A percentile compares a stretch with the other conserved stretches of the same genome.
These are phyloP conservation scores for Rynchops niger DNA, from an alignment of 2,113 vertebrate genomes.

Conservation along the genomic window DNA sequence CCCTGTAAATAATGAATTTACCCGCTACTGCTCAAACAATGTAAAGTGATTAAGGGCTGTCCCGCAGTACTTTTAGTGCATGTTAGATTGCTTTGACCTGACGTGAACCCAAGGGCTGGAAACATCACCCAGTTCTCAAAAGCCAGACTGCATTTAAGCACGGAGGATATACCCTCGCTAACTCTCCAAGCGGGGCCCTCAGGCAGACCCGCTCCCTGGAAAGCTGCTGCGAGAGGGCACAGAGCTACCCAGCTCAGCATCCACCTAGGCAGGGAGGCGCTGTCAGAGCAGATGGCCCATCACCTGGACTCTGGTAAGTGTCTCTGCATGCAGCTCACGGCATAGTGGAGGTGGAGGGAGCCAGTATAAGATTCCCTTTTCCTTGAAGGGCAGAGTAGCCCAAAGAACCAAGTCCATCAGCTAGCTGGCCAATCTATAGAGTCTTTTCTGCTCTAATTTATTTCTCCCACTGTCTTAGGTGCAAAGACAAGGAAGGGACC, in stretches of 20 bases:
- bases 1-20: conserved; percentile 22
- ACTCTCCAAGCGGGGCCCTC: background rate
- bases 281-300: background rate
- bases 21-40: background rate
- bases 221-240: background rate
- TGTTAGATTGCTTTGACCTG: conserved; percentile 57
- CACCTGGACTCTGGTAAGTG: background rate
- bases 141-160: conserved; percentile 3
- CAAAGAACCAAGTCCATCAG: background rate
- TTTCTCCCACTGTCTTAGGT: background rate
- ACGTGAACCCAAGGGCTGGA: conserved; percentile 6
- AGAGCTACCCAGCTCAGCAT: background rate
- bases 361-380: background rate
- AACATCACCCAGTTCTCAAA: conserved; percentile 20
- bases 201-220: background rate
- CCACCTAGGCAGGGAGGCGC: background rate
- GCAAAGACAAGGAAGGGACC: background rate
- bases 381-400: background rate
- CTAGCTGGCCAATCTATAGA: background rate
- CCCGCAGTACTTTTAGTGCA: background rate
- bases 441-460: background rate
- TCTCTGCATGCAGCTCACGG: background rate
- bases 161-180: background rate
- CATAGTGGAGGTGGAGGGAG: background rate
- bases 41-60: conserved; percentile 24